These are phyloP conservation scores for Characodon lateralis DNA, from an alignment of 2,797 vertebrate genomes.

Conservation along the genomic window DNA sequence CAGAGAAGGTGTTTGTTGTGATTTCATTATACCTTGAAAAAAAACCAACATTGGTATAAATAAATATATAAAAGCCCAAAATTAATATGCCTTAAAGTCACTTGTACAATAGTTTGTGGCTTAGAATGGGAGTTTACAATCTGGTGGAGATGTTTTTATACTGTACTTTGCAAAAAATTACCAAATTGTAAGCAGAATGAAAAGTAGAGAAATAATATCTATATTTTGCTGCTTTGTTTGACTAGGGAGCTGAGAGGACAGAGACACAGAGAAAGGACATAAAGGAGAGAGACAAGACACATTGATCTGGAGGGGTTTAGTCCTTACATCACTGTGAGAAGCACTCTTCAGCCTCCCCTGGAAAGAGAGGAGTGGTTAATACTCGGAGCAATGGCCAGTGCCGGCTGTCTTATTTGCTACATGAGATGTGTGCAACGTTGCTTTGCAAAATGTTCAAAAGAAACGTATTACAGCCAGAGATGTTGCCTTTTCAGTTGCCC, in stretches of 20 bases:
- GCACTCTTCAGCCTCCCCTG: slow-evolving; percentile 99
- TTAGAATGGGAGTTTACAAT: slow-evolving; percentile 13
- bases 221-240: slow-evolving; percentile 72
- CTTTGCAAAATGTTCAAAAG: slow-evolving; percentile 33
- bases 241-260: slow-evolving; percentile 69
- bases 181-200: slow-evolving; percentile 48
- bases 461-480: slow-evolving; percentile 11
- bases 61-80: neutral
- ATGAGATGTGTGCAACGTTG: slow-evolving; percentile 17
- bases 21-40: neutral
- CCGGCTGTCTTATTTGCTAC: slow-evolving; percentile 44
- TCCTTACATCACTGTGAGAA: slow-evolving; percentile 99
- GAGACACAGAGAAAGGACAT: slow-evolving; percentile 67
- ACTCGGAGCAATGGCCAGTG: slow-evolving; percentile 67
- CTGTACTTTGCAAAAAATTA: slow-evolving; percentile 27
- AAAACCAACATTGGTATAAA: neutral
- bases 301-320: slow-evolving; percentile 82
- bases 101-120: slow-evolving; percentile 11
- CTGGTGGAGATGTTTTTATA: slow-evolving; percentile 11
- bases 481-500: neutral
- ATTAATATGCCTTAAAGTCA: neutral
- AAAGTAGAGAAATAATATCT: slow-evolving; percentile 57
- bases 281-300: slow-evolving; percentile 82
- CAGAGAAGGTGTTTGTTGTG: neutral
- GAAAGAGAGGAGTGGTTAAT: slow-evolving; percentile 89